These are phyloP conservation scores for Camponotus floridanus DNA, from an alignment of 1,140 invertebrate genomes.

Conservation along the genomic window DNA sequence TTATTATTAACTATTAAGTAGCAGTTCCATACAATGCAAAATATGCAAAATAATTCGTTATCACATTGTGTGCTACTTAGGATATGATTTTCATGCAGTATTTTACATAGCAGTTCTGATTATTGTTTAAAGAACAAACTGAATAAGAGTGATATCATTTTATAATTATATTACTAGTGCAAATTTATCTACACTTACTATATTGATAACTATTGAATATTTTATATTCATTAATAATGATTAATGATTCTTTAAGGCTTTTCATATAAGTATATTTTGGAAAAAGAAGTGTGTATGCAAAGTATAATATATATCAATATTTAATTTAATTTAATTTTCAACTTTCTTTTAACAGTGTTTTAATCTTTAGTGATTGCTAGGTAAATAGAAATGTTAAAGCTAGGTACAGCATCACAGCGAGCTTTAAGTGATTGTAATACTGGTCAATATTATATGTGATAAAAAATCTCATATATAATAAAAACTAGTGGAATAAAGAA, in stretches of 20 bases:
- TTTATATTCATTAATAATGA: not conserved
- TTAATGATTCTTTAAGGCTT: not conserved
- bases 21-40: not conserved
- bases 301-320: not conserved
- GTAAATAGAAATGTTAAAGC: not conserved
- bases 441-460: slow-evolving; percentile 28
- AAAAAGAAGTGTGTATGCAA: not conserved
- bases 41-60: not conserved
- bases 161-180: not conserved
- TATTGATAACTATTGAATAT: not conserved
- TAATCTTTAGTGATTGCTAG: slow-evolving; percentile 1
- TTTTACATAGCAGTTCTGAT: slow-evolving; percentile 18
- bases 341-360: not conserved
- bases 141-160: not conserved
- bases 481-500: not conserved
- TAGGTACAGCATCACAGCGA: slow-evolving; percentile 1
- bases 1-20: not conserved
- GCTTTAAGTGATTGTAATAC: slow-evolving; percentile 35
- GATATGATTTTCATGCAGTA: slow-evolving; percentile 20
- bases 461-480: slow-evolving; percentile 16
- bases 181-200: slow-evolving; percentile 28
- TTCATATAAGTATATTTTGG: not conserved
- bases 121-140: slow-evolving; percentile 20
- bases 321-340: slow-evolving; percentile 38
- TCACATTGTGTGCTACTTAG: not conserved